Conservation (phyloP, 2,113 vertebrate genomes). For the Ranitomeya variabilis region DNA sequence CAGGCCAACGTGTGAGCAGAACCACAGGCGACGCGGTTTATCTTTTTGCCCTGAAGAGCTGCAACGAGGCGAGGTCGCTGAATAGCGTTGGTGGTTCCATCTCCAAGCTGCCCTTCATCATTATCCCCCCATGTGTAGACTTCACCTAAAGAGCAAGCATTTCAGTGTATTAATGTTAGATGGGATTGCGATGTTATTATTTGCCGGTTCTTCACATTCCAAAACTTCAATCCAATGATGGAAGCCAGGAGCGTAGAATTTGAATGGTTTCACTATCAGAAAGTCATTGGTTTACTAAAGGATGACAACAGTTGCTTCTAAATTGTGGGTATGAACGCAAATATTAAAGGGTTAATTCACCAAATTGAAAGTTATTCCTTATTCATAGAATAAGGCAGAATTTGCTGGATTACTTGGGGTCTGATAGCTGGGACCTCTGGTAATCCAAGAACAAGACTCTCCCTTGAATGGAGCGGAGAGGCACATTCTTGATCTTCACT, state of each 20-base stretch:
- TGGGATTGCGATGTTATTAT: not conserved
- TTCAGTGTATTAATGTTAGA: too few relatives aligned
- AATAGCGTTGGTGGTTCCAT: slow-evolving; percentile 97
- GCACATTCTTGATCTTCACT: too few relatives aligned
- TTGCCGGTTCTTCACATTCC: not conserved
- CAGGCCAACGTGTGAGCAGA: slow-evolving; percentile 96
- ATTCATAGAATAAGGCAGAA: too few relatives aligned
- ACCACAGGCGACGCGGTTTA: slow-evolving; percentile 96
- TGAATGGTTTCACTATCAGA: not conserved
- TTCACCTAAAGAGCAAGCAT: slow-evolving; percentile 73
- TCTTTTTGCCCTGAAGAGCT: slow-evolving; percentile 97
- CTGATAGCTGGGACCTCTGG: too few relatives aligned
- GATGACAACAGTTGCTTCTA: not conserved
- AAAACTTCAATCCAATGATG: not conserved
- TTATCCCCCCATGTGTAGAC: slow-evolving; percentile 99
- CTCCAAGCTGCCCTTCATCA: slow-evolving; percentile 96
- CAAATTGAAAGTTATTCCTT: too few relatives aligned
- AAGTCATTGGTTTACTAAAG: not conserved
- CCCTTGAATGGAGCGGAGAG: too few relatives aligned
- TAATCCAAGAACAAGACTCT: too few relatives aligned
- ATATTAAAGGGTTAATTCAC: too few relatives aligned
- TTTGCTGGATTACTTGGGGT: too few relatives aligned
- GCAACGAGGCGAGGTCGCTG: slow-evolving; percentile 93
- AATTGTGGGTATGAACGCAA: not conserved
- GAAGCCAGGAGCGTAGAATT: not conserved